Percentiles rank a stretch among this genome's conserved stretches.
Conservation (phyloP, 2,888 invertebrate species). For the Drosophila kuntzei region DNA sequence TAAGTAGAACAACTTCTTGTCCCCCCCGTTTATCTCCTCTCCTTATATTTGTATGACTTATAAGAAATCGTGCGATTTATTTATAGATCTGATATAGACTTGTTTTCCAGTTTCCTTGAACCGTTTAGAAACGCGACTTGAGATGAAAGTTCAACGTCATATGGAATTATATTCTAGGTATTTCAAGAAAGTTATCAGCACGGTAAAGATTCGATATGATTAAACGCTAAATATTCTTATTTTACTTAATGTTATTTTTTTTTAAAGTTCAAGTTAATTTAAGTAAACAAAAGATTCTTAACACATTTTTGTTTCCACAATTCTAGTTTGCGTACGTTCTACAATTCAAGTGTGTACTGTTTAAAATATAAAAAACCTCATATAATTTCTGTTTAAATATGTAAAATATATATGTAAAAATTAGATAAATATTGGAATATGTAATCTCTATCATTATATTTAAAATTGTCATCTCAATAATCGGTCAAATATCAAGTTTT, state of each 20-base stretch:
- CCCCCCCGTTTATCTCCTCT: background rate
- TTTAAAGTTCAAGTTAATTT: too few species aligned
- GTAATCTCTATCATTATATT: too few species aligned
- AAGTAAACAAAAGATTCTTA: too few species aligned
- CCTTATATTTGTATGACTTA: background rate
- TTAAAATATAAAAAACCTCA: too few species aligned
- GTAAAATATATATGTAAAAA: too few species aligned
- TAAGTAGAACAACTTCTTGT: slow-evolving; percentile 2
- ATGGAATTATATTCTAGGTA: background rate
- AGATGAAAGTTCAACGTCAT: background rate
- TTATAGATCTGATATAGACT: slow-evolving; percentile 9
- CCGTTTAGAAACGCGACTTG: background rate
- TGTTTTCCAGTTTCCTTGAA: background rate
- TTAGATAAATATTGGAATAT: too few species aligned
- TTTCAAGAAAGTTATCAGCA: background rate
- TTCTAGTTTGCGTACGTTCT: too few species aligned
- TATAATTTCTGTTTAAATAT: too few species aligned
- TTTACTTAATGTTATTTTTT: too few species aligned
- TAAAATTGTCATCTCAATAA: background rate
- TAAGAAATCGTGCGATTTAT: slow-evolving; percentile 1
- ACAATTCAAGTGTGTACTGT: too few species aligned
- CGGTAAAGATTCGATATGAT: background rate
- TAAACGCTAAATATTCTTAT: background rate
- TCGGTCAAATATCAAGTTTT: background rate
- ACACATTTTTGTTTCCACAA: too few species aligned